Evolutionary conservation across 2,888 invertebrate genomes (phyloP).

Genomic region (Chydorus sphaericus): DNA sequence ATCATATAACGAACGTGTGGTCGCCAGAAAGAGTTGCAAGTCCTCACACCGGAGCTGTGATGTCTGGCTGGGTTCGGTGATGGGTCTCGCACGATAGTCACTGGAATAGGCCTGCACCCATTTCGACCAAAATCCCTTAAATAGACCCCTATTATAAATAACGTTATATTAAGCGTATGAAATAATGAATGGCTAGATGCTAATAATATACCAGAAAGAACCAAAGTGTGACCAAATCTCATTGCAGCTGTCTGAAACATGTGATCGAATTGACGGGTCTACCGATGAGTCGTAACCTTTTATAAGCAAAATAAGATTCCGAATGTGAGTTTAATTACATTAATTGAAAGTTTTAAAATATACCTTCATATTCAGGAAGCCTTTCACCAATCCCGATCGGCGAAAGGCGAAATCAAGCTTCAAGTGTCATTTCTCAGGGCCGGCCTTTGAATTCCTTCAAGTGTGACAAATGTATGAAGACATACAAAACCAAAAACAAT

Average conservation of each 20-base stretch:
- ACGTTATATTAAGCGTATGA: too few species aligned
- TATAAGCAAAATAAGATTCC: too few species aligned
- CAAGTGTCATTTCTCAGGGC: too few species aligned
- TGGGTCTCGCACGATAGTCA: slow-evolving; percentile 17
- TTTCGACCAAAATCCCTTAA: slow-evolving; percentile 31
- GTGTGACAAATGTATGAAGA: too few species aligned
- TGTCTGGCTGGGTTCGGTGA: background rate
- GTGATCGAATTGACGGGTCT: slow-evolving; percentile 43
- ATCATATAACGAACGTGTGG: slow-evolving; percentile 28
- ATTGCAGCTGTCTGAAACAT: slow-evolving; percentile 45
- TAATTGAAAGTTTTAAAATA: too few species aligned
- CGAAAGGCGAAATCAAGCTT: too few species aligned
- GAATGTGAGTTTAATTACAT: too few species aligned
- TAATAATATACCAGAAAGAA: slow-evolving; percentile 34
- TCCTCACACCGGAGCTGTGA: slow-evolving; percentile 27
- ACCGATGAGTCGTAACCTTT: slow-evolving; percentile 37
- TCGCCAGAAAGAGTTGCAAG: slow-evolving; percentile 40
- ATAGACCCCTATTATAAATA: slow-evolving; percentile 28
- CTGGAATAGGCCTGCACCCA: slow-evolving; percentile 25
- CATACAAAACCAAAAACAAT: too few species aligned
- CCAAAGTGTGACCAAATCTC: slow-evolving; percentile 43
- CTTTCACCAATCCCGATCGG: too few species aligned
- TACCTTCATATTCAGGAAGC: too few species aligned
- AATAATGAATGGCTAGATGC: too few species aligned
- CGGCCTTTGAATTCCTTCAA: too few species aligned